Conservation (phyloP, 2,888 invertebrate genomes). For the Smittia aterrima region DNA sequence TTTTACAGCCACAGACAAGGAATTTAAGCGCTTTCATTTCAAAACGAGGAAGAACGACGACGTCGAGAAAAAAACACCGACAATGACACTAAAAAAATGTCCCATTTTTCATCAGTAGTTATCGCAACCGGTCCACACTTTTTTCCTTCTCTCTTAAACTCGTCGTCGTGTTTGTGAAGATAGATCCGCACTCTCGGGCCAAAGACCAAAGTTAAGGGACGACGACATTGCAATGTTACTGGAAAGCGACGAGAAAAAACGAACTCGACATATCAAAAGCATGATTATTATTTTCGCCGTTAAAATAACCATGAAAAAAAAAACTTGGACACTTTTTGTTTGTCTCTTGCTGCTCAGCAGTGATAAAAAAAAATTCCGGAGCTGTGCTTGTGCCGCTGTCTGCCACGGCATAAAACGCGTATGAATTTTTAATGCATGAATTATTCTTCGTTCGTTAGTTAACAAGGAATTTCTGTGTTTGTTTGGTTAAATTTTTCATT, state of each 20-base stretch:
- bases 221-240: background rate
- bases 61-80: constrained; percentile 13
- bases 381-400: background rate
- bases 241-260: background rate
- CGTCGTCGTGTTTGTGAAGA: background rate
- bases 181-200: background rate
- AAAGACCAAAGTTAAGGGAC: background rate
- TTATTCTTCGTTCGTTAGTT: background rate
- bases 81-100: constrained; percentile 33
- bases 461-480: background rate
- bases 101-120: constrained; percentile 29
- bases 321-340: constrained; percentile 4
- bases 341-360: background rate
- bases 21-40: constrained; percentile 23
- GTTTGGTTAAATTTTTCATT: background rate
- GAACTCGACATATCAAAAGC: constrained; percentile 4
- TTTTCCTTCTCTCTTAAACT: background rate
- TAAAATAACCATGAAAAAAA: constrained; percentile 14
- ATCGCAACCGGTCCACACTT: constrained; percentile 25
- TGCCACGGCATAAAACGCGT: background rate
- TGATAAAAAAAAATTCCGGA: background rate
- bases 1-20: constrained; percentile 28
- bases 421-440: constrained; percentile 10
- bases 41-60: background rate
- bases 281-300: constrained; percentile 17